Base-by-base conservation (phyloP, 2,888 invertebrate genomes). In the Keiferia lycopersicella region DNA sequence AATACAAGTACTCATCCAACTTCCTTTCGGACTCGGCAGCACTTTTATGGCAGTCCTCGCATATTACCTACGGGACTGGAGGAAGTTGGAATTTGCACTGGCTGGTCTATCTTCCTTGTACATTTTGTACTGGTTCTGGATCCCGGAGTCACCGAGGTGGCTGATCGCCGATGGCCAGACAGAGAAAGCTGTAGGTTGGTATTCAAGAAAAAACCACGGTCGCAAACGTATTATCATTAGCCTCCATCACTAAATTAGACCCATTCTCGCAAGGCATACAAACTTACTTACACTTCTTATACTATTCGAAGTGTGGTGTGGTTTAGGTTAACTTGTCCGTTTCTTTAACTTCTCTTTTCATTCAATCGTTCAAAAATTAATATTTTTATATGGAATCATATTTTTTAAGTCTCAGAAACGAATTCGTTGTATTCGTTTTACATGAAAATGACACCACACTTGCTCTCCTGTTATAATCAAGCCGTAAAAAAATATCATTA, bases 71-170 rank as follows among this genome's bases (percentile, higher is more conserved):
- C 82, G 94, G 71, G 93, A 94, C 74, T 95, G 95, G 94, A 88
- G 94, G 67, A 81, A 91, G 66, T 80, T 94, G 12, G 93, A 94
- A 75, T 83, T 94, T 30, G 82, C 87, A 7, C 79, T 94, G 61
- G 93, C 93, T 0, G 68, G 85, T 1, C 70, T 93, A 18, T 93
- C 93, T 20, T 82, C 89, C n/a, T 56, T 92, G 1, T 94, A 83
- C 69, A 78, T 93, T 38, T 66, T 83, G 0, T 90, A 87, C 72
- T 86, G 85, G 82, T 88, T 93, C 83, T 82, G 88, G 56, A 77
- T 94, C 71, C 92, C 93, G 0, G 94, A 94, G 80, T 94, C 94
- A 0, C 94, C 94, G 0, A 82, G 94, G 66, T 94, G 94, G 94
- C 79, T 94, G 34, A 71, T 94, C 63, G 93, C 93, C 11, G 91